Percentiles rank a stretch among this genome's conserved stretches.
These are phyloP conservation scores for Holocentrus rufus DNA, from an alignment of 2,797 vertebrate species.

Conservation along the genomic window DNA sequence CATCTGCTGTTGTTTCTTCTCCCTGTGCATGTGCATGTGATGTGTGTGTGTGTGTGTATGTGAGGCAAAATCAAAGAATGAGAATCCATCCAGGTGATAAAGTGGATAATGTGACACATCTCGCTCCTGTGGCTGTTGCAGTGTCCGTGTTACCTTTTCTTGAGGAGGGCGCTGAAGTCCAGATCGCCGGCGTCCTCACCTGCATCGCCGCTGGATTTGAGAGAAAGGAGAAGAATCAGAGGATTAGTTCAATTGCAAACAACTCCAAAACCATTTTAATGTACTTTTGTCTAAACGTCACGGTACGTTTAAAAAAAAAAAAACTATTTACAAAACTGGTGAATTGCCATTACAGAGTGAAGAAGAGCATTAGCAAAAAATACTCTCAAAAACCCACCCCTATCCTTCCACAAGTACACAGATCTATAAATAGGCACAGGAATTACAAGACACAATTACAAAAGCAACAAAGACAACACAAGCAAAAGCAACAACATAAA, in stretches of 20 bases:
- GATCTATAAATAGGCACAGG: conserved; percentile 34
- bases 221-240: conserved; percentile 2
- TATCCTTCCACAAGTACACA: conserved; percentile 37
- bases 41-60: not conserved
- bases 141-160: conserved; percentile 84
- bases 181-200: conserved; percentile 86
- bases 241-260: not conserved
- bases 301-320: not conserved
- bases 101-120: not conserved
- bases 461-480: conserved; percentile 15
- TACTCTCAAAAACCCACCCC: conserved; percentile 16
- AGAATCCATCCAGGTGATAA: not conserved
- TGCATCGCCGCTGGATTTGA: conserved; percentile 78
- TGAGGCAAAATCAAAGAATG: not conserved
- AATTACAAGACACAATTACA: conserved; percentile 29
- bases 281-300: not conserved
- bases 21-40: conserved; percentile 67
- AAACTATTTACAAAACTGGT: conserved; percentile 12
- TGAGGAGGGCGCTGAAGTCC: conserved; percentile 91
- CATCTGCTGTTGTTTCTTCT: conserved; percentile 75
- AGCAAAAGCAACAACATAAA: conserved; percentile 19
- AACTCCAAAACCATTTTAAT: not conserved
- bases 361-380: conserved; percentile 11
- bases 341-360: not conserved
- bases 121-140: not conserved